These are phyloP conservation scores for Centropyge bicolor DNA, from an alignment of 2,797 vertebrate species.

Conservation along the genomic window DNA sequence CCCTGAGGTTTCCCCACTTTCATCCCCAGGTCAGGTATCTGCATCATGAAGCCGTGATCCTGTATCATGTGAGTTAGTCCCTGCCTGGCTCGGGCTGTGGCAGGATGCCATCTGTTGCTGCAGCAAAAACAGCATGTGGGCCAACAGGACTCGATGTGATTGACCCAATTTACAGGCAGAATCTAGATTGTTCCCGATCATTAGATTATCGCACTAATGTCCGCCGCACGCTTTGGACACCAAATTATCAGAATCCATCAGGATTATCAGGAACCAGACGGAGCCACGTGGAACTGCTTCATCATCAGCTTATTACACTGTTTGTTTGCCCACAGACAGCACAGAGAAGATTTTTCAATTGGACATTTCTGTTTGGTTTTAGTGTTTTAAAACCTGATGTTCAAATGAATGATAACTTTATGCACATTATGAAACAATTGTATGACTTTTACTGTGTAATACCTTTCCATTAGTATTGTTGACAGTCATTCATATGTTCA, in stretches of 20 bases:
- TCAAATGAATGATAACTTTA: background rate
- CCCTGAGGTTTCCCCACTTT: background rate
- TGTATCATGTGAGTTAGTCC: background rate
- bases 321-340: background rate
- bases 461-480: slow-evolving; percentile 25
- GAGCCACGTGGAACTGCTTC: background rate
- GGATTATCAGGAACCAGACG: background rate
- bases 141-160: slow-evolving; percentile 42
- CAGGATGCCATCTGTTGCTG: slow-evolving; percentile 43
- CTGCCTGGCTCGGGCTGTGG: slow-evolving; percentile 18
- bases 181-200: slow-evolving; percentile 59
- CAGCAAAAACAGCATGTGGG: slow-evolving; percentile 38
- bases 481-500: background rate
- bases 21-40: slow-evolving; percentile 9
- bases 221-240: background rate
- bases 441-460: background rate
- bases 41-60: background rate
- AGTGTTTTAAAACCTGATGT: background rate
- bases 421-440: background rate
- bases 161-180: slow-evolving; percentile 64
- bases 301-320: background rate
- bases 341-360: background rate
- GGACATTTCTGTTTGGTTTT: background rate
- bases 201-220: slow-evolving; percentile 27
- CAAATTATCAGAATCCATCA: slow-evolving; percentile 14